phyloP scores from a whole-genome alignment of 2,113 vertebrate species.

The Lucifuga dentata region DNA sequence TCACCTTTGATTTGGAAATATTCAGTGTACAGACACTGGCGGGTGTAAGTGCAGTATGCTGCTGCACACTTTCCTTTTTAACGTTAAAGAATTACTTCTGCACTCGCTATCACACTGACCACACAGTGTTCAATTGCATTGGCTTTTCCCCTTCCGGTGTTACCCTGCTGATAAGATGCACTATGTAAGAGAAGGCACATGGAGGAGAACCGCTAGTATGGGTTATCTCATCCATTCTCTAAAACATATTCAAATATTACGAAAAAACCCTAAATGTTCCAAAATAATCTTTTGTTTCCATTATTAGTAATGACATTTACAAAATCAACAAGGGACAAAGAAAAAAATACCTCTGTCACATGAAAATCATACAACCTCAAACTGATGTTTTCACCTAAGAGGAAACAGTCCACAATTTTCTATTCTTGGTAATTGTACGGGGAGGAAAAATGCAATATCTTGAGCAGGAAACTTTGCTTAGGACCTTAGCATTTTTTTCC shows the following conservation, averaged over 20 bases:
- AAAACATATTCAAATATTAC: conserved; percentile 3
- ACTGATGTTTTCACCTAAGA: not conserved
- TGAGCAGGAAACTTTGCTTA: too few relatives aligned
- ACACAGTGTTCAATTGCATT: conserved; percentile 57
- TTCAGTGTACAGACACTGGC: not conserved
- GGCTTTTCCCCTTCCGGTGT: conserved; percentile 50
- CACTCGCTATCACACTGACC: conserved; percentile 27
- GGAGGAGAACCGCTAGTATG: conserved; percentile 10
- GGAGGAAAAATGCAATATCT: too few relatives aligned
- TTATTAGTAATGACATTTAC: too few relatives aligned
- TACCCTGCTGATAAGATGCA: conserved; percentile 22
- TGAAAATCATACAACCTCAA: not conserved
- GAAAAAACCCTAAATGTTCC: conserved; percentile 3
- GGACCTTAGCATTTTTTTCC: too few relatives aligned
- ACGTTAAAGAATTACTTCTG: conserved; percentile 28
- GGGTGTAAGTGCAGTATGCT: conserved; percentile 15
- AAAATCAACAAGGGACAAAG: too few relatives aligned
- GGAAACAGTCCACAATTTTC: not conserved
- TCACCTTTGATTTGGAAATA: conserved; percentile 1
- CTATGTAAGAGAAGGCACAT: not conserved
- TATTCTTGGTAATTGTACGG: too few relatives aligned
- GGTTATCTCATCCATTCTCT: conserved; percentile 12
- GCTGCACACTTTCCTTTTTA: conserved; percentile 28
- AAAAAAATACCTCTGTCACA: not conserved
- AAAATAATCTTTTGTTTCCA: conserved; percentile 19